Evolutionary conservation across 2,797 vertebrate genomes (phyloP).

Genomic region (Epinephelus awoara): DNA sequence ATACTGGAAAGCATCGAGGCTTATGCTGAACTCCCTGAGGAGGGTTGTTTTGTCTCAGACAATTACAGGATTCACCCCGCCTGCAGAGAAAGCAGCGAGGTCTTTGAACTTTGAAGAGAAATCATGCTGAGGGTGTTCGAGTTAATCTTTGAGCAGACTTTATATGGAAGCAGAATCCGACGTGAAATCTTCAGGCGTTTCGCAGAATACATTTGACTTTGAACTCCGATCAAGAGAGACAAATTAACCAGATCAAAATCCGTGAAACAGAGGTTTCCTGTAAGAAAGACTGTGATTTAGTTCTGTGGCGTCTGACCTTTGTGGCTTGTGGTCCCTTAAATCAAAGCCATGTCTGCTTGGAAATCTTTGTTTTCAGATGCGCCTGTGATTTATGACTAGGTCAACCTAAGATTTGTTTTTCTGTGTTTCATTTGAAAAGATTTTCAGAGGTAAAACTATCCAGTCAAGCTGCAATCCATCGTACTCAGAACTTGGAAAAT

Average conservation of each 20-base stretch:
- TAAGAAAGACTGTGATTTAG: neutral
- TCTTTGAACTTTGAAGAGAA: slow-evolving; percentile 49
- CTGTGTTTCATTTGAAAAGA: neutral
- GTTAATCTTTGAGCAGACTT: slow-evolving; percentile 48
- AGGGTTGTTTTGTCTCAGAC: slow-evolving; percentile 54
- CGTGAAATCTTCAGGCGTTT: neutral
- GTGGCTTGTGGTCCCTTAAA: neutral
- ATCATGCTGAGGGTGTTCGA: slow-evolving; percentile 34
- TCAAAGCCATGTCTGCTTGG: neutral
- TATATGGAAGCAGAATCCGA: slow-evolving; percentile 15
- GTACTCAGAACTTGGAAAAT: too few species aligned
- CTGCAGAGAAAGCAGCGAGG: slow-evolving; percentile 40
- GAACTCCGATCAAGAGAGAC: neutral
- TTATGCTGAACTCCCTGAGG: slow-evolving; percentile 19
- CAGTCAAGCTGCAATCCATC: too few species aligned
- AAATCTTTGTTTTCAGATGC: neutral
- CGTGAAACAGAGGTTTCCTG: neutral
- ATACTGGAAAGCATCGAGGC: slow-evolving; percentile 22
- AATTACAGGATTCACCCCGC: slow-evolving; percentile 64
- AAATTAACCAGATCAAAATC: slow-evolving; percentile 8
- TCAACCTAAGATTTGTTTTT: neutral
- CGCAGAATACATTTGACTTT: slow-evolving; percentile 1
- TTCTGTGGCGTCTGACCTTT: neutral
- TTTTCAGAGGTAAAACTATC: neutral
- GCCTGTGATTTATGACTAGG: neutral